Evolutionary conservation across 2,888 invertebrate species (phyloP), one percentile per base, ranked within the genome.

Genomic region (Diloba caeruleocephala): DNA sequence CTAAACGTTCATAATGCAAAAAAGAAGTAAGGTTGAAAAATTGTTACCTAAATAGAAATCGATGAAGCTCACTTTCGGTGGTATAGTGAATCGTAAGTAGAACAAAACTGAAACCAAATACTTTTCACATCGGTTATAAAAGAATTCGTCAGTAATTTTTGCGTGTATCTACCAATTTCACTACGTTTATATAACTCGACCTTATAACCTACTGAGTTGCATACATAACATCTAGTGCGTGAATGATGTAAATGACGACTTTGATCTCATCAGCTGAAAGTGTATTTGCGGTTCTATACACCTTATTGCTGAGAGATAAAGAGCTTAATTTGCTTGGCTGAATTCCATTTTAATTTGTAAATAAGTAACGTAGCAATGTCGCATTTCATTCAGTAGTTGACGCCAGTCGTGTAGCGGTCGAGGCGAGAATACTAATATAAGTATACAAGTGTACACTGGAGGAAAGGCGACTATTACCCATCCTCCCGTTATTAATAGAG

Each of bases 151-250:
- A 14, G 29, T 49, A 15, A 57, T 43, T 39, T 49, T 57, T 31
- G 29, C 42, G 25, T 58, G 64, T 76, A 76, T 79, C 78, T 71
- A 72, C 76, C 78, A 75, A 78, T 72, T 71, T 65, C 66, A 74
- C 71, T 62, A 62, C 71, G 60, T 74, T 87, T 86, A 84, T 80
- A 77, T 86, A 88, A 88, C 77, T 66, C 69, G 86, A 78, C 90
- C 90, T 80, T 84, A 77, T 89, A 82, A 89, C 90, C 91, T 72
- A 90, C 72, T 86, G 79, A 78, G 77, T 81, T 78, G 77, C 74
- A 79, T 78, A 79, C 83, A 79, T 80, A 81, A 76, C 81, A 88
- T 89, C 66, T 85, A 83, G 90, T 89, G 89, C 91, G 90, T 90
- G 88, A 88, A 89, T 81, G 69, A 76, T 59, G 64, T 84, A 78